Base-by-base conservation (phyloP, 2,888 invertebrate genomes). In the Caenorhabditis sp. region DNA sequence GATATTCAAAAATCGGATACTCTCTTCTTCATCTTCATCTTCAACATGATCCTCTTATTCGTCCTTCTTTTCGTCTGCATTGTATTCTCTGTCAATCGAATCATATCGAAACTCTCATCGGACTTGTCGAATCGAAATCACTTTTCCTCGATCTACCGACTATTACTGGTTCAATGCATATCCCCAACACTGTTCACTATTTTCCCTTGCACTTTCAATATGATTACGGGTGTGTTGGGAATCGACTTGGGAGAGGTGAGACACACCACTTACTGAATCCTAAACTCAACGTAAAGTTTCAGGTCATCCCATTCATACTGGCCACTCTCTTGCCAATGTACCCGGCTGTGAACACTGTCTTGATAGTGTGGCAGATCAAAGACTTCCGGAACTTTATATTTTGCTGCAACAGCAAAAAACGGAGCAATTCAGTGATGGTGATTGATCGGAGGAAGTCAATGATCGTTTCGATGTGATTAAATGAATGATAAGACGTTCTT, bases 81-180 rank as follows among this genome's bases (percentile, higher is more conserved):
- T 14, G 16, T 59, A 2, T 69, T 69, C 38, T 76, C 35, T 22
- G 76, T 68, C n/a, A 59, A 69, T 26, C 76, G 76, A 2, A 76
- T 76, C n/a, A 76, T 76, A 10, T 12, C 22, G 19, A 76, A 76
- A 61, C 51, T 76, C 8, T 76, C 76, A 2, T 76, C 76, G 14
- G 76, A 76, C 26, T 49, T 76, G 2, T 69, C 76, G 26, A 76
- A 76, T 51, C 76, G 76, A 22, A 76, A 69, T 51, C 76, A 76
- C 26, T 76, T 59, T 19, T 47, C 76, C 14, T 76, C 76, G 12
- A 76, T 76, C 16, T 76, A 76, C 56, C 76, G 76, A 0, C 41
- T 76, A 0, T 51, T 76, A 4, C 26, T 68, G 16, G 41, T 76
- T 49, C 76, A 76, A 26, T 76, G 76, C 41, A 24, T 76, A 8